These are phyloP conservation scores for Onychomys leucogaster DNA, from an alignment of 2,797 vertebrate genomes.

Conservation along the genomic window DNA sequence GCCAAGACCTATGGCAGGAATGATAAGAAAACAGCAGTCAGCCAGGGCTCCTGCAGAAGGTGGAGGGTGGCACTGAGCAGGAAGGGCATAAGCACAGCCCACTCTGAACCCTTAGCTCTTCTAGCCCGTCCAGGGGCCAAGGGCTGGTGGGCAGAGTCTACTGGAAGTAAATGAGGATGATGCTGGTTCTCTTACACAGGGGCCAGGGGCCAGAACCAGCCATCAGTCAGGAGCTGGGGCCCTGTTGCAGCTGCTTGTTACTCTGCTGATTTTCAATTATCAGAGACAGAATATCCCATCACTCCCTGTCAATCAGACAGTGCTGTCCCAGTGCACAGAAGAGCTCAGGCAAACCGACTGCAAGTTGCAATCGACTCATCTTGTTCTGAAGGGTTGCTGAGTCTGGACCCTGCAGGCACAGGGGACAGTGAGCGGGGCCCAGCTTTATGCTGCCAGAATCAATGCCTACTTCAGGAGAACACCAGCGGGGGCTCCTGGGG, in stretches of 20 bases:
- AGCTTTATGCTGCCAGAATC: not conserved
- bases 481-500: not conserved
- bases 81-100: not conserved
- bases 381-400: not conserved
- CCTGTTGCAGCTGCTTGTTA: not conserved
- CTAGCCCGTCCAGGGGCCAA: not conserved
- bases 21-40: not conserved
- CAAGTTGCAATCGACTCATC: not conserved
- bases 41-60: not conserved
- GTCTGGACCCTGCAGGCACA: not conserved
- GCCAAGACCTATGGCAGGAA: not conserved
- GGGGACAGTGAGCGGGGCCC: not conserved
- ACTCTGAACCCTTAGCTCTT: not conserved
- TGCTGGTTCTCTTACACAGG: not conserved
- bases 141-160: not conserved
- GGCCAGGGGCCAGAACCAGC: not conserved
- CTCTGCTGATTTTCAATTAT: slow-evolving; percentile 20
- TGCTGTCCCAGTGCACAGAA: not conserved
- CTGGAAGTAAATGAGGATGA: not conserved
- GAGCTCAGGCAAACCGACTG: not conserved
- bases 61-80: too few species aligned
- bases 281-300: not conserved
- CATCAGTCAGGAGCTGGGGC: not conserved
- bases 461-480: not conserved
- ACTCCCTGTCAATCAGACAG: not conserved